Percentiles rank a stretch among this genome's conserved stretches.
Evolutionary conservation across 1,140 invertebrate species (phyloP).

Genomic region (Zophobas atratus): DNA sequence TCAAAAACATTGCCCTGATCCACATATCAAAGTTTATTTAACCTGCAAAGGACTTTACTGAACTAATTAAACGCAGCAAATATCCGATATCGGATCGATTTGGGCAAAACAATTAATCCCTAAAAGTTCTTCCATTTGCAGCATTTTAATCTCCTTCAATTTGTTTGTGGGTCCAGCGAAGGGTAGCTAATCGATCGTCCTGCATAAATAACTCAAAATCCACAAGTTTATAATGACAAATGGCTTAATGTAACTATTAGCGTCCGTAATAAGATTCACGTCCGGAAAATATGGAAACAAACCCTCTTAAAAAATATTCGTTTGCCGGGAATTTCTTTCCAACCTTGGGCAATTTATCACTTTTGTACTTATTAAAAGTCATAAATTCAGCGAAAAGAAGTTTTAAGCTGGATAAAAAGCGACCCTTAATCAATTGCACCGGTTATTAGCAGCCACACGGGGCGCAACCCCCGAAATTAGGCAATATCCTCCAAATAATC

Average conservation of each 20-base stretch:
- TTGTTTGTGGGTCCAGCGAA: constrained; percentile 5
- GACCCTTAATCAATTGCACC: constrained; percentile 28
- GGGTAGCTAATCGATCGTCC: constrained; percentile 3
- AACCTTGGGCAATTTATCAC: constrained; percentile 40
- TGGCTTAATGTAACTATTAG: constrained; percentile 19
- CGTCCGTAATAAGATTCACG: constrained; percentile 1
- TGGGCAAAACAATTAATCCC: neutral
- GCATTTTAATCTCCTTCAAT: constrained; percentile 9
- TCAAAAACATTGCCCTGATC: too few species aligned
- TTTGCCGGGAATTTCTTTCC: constrained; percentile 16
- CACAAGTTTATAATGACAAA: constrained; percentile 11
- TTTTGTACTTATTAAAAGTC: constrained; percentile 44
- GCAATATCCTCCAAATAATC: constrained; percentile 43
- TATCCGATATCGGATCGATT: too few species aligned
- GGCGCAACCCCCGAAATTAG: constrained; percentile 1
- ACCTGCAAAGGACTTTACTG: too few species aligned
- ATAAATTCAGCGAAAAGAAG: constrained; percentile 28
- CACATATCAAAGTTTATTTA: too few species aligned
- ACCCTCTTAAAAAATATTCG: constrained; percentile 11
- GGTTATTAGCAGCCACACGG: neutral
- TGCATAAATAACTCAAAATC: constrained; percentile 5
- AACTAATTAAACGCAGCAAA: too few species aligned
- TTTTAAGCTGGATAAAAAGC: neutral
- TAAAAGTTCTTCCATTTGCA: neutral
- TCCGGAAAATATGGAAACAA: constrained; percentile 4